Base-by-base conservation (phyloP, 2,888 invertebrate genomes). In the Ypsolopha sequella region DNA sequence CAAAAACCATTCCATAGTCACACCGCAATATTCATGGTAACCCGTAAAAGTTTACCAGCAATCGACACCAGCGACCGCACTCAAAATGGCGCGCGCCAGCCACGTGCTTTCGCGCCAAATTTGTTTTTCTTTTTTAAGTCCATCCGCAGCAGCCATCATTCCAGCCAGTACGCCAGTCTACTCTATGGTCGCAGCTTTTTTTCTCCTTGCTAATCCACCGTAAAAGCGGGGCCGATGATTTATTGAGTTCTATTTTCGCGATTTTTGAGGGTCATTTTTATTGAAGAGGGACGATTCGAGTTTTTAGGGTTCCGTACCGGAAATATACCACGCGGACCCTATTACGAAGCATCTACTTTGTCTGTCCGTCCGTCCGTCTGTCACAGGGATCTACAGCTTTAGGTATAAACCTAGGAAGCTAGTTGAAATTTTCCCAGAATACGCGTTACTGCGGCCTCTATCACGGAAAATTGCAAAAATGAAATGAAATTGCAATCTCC, bases 161-260 rank as follows among this genome's bases (percentile, higher is more conserved):
- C 33, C 33, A 14, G 54, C 53, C 54, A 51, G 39, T 46, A 46
- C 54, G 51, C 50, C 51, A 41, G 48, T 38, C 34, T 35, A 38
- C 51, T 47, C 52, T 54, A 52, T 48, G 48, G 49, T 53, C 50
- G 53, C 56, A 57, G 53, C 59, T 60, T 62, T 64, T 66, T 62
- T 64, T 66, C 61, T 58, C 52, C 60, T 56, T 57, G 64, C 58
- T 65, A 68, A 72, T 70, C 60, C 64, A 62, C 66, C 69, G 67
- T 71, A 61, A 70, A 72, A 70, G 64, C 58, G 62, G 60, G 55
- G 60, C n/a, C 55, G 63, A 59, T 68, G 70, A 73, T 68, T 66
- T 67, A 72, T 68, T 51, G 60, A 24, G 53, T 55, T 61, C 62
- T 55, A 56, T 60, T 55, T 36, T 52, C 24, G 24, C 24, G 24